Evolutionary conservation across 1,140 invertebrate species (phyloP).

Genomic region (Oryctes rhinoceros): DNA sequence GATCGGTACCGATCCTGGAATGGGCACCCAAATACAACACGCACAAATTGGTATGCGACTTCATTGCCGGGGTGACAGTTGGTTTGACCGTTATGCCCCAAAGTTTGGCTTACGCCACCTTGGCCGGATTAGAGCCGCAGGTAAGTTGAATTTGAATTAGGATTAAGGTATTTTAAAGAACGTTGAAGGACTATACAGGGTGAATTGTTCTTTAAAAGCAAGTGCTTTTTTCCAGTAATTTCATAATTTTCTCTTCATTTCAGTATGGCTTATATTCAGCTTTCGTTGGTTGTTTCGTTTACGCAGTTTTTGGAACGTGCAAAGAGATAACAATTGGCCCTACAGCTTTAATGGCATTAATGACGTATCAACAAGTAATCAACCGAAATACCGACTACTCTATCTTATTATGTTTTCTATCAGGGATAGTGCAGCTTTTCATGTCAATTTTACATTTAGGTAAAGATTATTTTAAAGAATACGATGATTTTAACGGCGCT

Average conservation of each 20-base stretch:
- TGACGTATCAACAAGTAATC: slow-evolving; percentile 79
- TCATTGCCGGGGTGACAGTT: slow-evolving; percentile 85
- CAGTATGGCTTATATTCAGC: slow-evolving; percentile 92
- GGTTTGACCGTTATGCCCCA: slow-evolving; percentile 90
- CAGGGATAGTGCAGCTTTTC: slow-evolving; percentile 81
- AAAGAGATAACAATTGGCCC: slow-evolving; percentile 92
- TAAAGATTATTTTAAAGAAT: slow-evolving; percentile 52
- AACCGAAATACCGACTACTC: slow-evolving; percentile 79
- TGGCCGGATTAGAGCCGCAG: slow-evolving; percentile 83
- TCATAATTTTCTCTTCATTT: slow-evolving; percentile 56
- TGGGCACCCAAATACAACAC: slow-evolving; percentile 78
- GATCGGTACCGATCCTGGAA: slow-evolving; percentile 67
- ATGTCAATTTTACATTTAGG: slow-evolving; percentile 86
- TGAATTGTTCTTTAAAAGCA: no score
- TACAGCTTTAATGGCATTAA: slow-evolving; percentile 82
- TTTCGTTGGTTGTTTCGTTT: slow-evolving; percentile 93
- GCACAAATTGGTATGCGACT: slow-evolving; percentile 76
- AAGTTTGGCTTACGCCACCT: slow-evolving; percentile 84
- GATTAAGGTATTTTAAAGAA: no score
- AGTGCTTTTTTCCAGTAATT: no score
- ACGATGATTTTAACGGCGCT: neutral
- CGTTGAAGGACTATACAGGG: no score
- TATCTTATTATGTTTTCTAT: slow-evolving; percentile 83
- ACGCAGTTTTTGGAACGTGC: slow-evolving; percentile 87
- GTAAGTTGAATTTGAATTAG: slow-evolving; percentile 61